Evolutionary conservation across 30 jellyfish, hydroid and myxozoan species (phyloP).

Genomic region (Sanderia malayensis): DNA sequence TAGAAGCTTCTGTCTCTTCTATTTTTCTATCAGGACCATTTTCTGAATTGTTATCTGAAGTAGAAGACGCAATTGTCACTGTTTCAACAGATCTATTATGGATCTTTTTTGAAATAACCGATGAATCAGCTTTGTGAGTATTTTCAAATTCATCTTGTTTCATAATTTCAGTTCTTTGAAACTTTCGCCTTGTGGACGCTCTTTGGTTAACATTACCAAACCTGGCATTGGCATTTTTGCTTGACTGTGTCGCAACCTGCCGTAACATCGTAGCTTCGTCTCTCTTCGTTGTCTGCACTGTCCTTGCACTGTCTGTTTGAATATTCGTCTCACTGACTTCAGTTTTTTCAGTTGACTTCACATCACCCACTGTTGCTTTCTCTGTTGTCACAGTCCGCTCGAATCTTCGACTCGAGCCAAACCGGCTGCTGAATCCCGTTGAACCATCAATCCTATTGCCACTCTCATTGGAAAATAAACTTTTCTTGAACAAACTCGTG

Average conservation of each 20-base stretch:
- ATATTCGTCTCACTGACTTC: background rate
- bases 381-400: background rate
- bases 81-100: background rate
- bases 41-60: no score
- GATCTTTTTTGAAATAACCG: background rate
- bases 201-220: no score
- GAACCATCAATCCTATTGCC: background rate
- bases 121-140: background rate
- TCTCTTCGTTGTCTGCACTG: background rate
- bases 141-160: background rate
- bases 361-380: background rate
- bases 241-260: no score
- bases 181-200: no score
- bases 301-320: background rate
- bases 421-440: conserved; percentile 2
- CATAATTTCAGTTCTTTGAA: background rate
- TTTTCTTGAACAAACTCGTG: background rate
- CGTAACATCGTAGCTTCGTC: background rate
- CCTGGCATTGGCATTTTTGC: no score
- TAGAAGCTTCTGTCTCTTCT: background rate
- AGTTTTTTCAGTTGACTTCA: background rate
- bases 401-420: background rate
- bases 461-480: background rate
- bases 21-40: no score
- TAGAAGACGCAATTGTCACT: no score